These are phyloP conservation scores for Dysmachus trigonus DNA, from an alignment of 2,888 invertebrate genomes.

Conservation along the genomic window DNA sequence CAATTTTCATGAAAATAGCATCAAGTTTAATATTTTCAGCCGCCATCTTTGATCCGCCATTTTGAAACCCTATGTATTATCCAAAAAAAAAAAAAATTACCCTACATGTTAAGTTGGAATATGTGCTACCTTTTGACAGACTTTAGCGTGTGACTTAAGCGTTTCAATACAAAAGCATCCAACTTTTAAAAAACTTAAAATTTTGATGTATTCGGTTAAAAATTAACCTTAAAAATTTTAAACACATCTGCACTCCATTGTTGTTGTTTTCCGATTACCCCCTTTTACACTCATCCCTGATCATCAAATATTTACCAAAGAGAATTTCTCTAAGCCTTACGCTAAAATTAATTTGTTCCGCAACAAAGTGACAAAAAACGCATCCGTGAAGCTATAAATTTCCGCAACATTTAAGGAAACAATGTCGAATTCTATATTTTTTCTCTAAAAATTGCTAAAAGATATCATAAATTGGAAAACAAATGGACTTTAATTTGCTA, in stretches of 20 bases:
- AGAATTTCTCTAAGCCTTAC: not conserved
- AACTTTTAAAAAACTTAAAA: no score
- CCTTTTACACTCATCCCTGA: not conserved
- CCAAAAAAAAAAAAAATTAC: no score
- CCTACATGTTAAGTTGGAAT: no score
- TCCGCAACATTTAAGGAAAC: not conserved
- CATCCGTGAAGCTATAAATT: constrained; percentile 22
- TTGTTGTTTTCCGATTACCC: not conserved
- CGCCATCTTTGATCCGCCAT: no score
- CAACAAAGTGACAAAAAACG: constrained; percentile 3
- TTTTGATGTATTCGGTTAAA: no score
- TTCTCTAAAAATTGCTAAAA: constrained; percentile 2
- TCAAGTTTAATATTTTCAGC: no score
- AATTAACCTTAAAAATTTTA: no score
- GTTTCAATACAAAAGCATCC: no score
- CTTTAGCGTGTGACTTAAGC: no score
- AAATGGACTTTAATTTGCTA: constrained; percentile 26
- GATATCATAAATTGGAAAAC: constrained; percentile 20
- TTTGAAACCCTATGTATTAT: no score
- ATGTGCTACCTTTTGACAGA: no score
- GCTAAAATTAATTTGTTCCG: not conserved
- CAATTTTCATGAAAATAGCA: no score
- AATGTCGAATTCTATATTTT: not conserved
- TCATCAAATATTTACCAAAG: not conserved
- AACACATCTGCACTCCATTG: not conserved